Conservation (phyloP, 2,113 vertebrate species). For the Carettochelys insculpta region DNA sequence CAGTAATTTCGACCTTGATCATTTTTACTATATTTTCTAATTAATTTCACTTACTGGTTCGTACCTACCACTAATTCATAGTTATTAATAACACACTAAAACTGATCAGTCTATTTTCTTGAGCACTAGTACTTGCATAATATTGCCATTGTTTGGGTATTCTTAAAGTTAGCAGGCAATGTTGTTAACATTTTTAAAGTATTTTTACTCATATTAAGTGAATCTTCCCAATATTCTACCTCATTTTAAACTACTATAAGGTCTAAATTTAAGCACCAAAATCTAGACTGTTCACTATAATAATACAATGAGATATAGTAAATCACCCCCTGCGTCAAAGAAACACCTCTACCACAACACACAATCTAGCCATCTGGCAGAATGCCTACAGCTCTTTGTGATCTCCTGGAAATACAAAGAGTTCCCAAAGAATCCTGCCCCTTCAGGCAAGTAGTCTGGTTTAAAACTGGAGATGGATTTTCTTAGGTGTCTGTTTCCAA, state of each 20-base stretch:
- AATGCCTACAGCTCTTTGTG: not conserved
- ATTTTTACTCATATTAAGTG: not conserved
- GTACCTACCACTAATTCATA: not conserved
- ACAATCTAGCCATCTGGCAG: no score
- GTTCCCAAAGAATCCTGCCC: not conserved
- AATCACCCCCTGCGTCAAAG: no score
- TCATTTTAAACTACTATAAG: not conserved
- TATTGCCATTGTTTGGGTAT: not conserved
- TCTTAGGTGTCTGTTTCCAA: not conserved
- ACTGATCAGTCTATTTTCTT: not conserved
- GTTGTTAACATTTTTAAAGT: not conserved
- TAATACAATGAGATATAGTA: not conserved
- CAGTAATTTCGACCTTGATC: not conserved
- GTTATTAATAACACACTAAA: not conserved
- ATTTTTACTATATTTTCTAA: not conserved
- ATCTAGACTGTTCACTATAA: not conserved
- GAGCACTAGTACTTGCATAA: fast-evolving
- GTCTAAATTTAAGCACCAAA: not conserved
- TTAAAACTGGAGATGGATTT: not conserved
- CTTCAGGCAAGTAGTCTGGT: fast-evolving
- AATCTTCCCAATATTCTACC: not conserved
- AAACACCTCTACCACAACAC: not conserved
- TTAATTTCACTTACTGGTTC: not conserved
- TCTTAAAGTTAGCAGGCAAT: not conserved
- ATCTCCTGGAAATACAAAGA: not conserved